phyloP scores from a whole-genome alignment of 2,888 invertebrate genomes.

The Didymodactylos carnosus region DNA sequence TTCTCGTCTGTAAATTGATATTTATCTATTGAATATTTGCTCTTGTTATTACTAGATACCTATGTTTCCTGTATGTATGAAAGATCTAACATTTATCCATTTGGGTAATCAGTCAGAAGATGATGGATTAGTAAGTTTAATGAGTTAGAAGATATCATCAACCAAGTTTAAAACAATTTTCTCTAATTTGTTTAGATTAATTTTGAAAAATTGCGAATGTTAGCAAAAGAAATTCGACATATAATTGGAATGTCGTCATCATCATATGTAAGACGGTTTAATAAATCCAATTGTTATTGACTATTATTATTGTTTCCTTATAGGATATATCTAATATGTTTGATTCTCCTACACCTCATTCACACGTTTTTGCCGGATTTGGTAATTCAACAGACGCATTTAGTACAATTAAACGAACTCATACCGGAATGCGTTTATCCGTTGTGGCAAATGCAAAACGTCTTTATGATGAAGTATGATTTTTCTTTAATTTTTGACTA shows the following conservation, averaged over 20 bases:
- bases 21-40: neutral
- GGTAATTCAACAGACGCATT: constrained; percentile 20
- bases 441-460: constrained; percentile 76
- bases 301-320: constrained; percentile 10
- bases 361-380: constrained; percentile 16
- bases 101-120: constrained; percentile 68
- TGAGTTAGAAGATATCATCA: neutral
- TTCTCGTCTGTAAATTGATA: neutral
- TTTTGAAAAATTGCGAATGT: constrained; percentile 93
- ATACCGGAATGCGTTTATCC: constrained; percentile 43
- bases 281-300: neutral
- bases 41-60: constrained; percentile 36
- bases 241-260: constrained; percentile 71
- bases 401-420: constrained; percentile 13
- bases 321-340: constrained; percentile 59
- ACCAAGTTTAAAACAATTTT: constrained; percentile 20
- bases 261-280: constrained; percentile 40
- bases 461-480: constrained; percentile 69
- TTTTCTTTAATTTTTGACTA: neutral
- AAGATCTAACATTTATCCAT: constrained; percentile 87
- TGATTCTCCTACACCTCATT: constrained; percentile 26
- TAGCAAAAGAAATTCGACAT: constrained; percentile 64
- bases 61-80: constrained; percentile 42
- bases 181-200: constrained; percentile 41
- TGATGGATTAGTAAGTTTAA: constrained; percentile 53